A percentile compares a stretch with the other conserved stretches of the same genome.
Evolutionary conservation across 2,113 vertebrate species (phyloP).

Genomic region (Stegostoma tigrinum): DNA sequence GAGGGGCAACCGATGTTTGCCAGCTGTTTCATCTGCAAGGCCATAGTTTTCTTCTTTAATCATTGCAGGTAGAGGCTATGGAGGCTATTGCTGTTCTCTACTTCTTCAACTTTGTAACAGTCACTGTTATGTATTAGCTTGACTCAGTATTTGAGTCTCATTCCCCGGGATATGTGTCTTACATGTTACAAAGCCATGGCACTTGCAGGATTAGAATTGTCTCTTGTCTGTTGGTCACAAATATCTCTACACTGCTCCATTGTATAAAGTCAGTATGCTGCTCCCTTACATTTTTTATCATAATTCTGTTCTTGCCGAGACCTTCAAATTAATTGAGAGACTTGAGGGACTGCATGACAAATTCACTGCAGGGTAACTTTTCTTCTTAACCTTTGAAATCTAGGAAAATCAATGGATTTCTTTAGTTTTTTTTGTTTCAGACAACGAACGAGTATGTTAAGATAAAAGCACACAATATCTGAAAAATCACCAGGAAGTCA

Average conservation of each 20-base stretch:
- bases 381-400: background rate
- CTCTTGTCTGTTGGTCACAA: background rate
- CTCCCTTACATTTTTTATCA: background rate
- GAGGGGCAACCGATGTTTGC: background rate
- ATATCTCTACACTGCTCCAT: background rate
- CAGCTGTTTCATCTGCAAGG: background rate
- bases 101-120: background rate
- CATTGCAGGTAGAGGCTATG: background rate
- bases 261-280: background rate
- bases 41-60: background rate
- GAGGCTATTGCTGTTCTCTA: background rate
- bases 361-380: background rate
- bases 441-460: background rate
- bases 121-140: background rate
- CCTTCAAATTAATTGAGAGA: background rate
- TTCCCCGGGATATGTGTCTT: background rate
- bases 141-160: background rate
- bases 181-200: background rate
- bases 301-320: background rate
- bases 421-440: background rate
- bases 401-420: background rate
- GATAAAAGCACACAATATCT: background rate
- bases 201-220: background rate
- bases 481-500: background rate
- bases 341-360: background rate